phyloP scores from a whole-genome alignment of 2,888 invertebrate species.

The Oasisia sp. region DNA sequence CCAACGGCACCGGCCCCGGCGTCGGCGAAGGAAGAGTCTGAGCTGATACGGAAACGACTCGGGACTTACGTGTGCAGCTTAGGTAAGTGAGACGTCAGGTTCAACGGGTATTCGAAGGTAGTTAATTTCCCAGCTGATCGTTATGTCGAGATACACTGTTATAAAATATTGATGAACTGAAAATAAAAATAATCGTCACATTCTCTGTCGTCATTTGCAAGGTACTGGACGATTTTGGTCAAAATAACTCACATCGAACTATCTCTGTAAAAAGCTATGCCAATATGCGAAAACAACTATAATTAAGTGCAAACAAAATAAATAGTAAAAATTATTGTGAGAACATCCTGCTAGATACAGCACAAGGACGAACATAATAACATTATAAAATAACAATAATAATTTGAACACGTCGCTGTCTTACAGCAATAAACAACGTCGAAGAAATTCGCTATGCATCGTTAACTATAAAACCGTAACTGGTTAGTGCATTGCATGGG shows the following conservation, averaged over 20 bases:
- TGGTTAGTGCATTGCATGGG: too few relatives aligned
- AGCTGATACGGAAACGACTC: constrained; percentile 44
- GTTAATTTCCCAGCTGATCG: neutral
- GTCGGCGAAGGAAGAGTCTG: constrained; percentile 6
- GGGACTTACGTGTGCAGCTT: constrained; percentile 59
- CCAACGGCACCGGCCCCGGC: constrained; percentile 19
- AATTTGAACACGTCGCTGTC: too few relatives aligned
- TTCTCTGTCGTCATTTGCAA: neutral
- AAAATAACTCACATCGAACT: neutral
- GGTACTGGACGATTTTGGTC: neutral
- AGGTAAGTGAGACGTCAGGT: constrained; percentile 44
- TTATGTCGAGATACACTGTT: neutral
- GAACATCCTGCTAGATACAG: neutral
- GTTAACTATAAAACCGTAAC: too few relatives aligned
- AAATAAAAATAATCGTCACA: neutral
- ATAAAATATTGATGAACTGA: neutral
- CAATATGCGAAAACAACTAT: neutral
- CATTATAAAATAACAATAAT: too few relatives aligned
- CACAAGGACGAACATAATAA: neutral
- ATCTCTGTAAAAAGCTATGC: neutral
- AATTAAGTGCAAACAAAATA: neutral
- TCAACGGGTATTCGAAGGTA: neutral
- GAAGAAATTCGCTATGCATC: too few relatives aligned
- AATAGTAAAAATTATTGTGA: neutral
- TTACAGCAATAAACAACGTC: too few relatives aligned